phyloP scores from a whole-genome alignment of 2,113 vertebrate genomes.

The Trochalopteron elliotii region DNA sequence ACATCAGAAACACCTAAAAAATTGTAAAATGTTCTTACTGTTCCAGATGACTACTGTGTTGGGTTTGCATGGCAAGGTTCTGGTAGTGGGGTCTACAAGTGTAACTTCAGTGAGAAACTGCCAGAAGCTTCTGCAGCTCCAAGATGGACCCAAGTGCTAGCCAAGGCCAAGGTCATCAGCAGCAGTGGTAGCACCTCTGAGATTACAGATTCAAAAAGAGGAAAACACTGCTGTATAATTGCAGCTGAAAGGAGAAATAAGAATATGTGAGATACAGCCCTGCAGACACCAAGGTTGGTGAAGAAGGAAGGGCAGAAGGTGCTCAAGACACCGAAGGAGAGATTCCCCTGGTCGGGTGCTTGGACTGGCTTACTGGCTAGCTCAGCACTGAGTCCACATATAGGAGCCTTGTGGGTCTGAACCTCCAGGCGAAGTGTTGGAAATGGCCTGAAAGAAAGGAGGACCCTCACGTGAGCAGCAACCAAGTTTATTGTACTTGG shows the following conservation, averaged over 20 bases:
- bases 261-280: not conserved
- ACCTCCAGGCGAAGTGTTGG: too few relatives aligned
- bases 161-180: not conserved
- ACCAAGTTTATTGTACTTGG: too few relatives aligned
- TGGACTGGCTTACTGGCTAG: too few relatives aligned
- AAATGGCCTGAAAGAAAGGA: too few relatives aligned
- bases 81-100: not conserved
- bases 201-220: not conserved
- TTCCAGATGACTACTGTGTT: not conserved
- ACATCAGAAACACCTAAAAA: not conserved
- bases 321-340: not conserved
- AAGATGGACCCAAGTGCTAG: rapidly evolving
- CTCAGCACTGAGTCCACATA: too few relatives aligned
- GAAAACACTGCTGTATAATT: not conserved
- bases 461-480: too few relatives aligned
- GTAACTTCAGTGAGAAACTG: not conserved
- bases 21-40: not conserved
- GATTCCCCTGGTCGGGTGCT: not conserved
- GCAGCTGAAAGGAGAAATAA: not conserved
- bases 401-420: too few relatives aligned
- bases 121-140: not conserved
- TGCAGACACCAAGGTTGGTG: not conserved
- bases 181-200: not conserved
- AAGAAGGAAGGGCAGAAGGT: not conserved
- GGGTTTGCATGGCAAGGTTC: not conserved